These are phyloP conservation scores for Mus spicilegus DNA, from an alignment of 2,113 vertebrate species.

Conservation along the genomic window DNA sequence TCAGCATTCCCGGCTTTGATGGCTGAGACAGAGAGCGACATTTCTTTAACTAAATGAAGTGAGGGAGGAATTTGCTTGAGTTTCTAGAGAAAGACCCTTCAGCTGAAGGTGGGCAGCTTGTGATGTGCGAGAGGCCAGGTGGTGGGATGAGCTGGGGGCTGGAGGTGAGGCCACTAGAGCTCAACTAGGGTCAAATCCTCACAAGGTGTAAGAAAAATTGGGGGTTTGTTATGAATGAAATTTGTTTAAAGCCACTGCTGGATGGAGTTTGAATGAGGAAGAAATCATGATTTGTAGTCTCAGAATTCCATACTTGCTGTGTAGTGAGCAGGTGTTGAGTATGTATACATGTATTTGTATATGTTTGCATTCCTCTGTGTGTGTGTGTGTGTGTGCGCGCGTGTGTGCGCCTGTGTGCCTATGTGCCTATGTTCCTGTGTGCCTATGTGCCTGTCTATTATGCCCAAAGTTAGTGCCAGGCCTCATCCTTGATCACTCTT, in stretches of 20 bases:
- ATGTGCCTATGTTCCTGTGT: too few species aligned
- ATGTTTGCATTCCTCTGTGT: neutral
- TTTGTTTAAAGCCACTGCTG: neutral
- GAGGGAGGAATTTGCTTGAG: neutral
- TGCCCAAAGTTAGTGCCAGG: too few species aligned
- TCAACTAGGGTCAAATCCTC: neutral
- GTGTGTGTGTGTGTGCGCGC: neutral
- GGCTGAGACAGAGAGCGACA: neutral
- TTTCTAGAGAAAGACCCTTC: neutral
- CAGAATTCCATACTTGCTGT: neutral
- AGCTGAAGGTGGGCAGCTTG: neutral
- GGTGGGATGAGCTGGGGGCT: neutral
- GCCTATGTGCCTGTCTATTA: too few species aligned
- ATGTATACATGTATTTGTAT: neutral
- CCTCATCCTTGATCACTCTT: too few species aligned
- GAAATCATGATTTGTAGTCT: neutral
- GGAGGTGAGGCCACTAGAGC: neutral
- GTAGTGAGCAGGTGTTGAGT: neutral
- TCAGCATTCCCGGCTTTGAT: neutral
- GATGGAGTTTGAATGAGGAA: neutral
- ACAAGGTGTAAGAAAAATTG: neutral
- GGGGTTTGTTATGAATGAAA: neutral
- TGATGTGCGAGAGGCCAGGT: fast-evolving
- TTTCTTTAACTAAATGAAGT: neutral
- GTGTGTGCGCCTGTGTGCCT: neutral